A percentile compares a stretch with the other conserved stretches of the same genome.
These are phyloP conservation scores for Osmoderma eremita DNA, from an alignment of 2,888 invertebrate genomes.

Conservation along the genomic window DNA sequence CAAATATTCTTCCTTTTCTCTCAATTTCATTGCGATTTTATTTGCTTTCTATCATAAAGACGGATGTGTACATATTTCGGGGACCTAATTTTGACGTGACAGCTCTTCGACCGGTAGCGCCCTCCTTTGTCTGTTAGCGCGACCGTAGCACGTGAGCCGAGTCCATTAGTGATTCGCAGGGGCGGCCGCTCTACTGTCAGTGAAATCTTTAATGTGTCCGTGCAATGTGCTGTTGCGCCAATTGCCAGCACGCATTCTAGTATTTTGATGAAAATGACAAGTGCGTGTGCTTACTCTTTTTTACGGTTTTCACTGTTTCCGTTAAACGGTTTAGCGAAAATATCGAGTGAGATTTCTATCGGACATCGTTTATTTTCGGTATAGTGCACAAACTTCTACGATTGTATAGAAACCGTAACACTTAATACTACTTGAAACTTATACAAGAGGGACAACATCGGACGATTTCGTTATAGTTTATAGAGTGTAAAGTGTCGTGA, in stretches of 20 bases:
- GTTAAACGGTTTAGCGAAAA: neutral
- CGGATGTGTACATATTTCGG: no score
- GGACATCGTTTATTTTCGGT: no score
- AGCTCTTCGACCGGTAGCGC: conserved; percentile 60
- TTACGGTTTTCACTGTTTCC: conserved; percentile 13
- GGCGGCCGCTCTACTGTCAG: conserved; percentile 61
- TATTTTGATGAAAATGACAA: conserved; percentile 55
- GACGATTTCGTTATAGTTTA: no score
- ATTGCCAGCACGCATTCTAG: conserved; percentile 47
- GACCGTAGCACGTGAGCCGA: conserved; percentile 40
- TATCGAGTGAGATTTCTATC: no score
- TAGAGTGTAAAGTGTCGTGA: no score
- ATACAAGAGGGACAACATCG: no score
- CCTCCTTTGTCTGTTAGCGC: conserved; percentile 55
- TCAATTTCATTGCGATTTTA: neutral
- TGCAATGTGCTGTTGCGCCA: conserved; percentile 56
- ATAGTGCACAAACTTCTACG: no score
- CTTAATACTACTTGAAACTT: no score
- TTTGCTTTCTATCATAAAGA: no score
- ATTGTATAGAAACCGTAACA: no score
- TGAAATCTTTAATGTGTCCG: conserved; percentile 62
- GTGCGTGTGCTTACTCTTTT: conserved; percentile 50
- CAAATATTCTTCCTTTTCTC: neutral
- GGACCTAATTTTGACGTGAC: neutral
- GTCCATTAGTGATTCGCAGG: conserved; percentile 50